Evolutionary conservation across 2,113 vertebrate genomes (phyloP).

Genomic region (Chamaea fasciata): DNA sequence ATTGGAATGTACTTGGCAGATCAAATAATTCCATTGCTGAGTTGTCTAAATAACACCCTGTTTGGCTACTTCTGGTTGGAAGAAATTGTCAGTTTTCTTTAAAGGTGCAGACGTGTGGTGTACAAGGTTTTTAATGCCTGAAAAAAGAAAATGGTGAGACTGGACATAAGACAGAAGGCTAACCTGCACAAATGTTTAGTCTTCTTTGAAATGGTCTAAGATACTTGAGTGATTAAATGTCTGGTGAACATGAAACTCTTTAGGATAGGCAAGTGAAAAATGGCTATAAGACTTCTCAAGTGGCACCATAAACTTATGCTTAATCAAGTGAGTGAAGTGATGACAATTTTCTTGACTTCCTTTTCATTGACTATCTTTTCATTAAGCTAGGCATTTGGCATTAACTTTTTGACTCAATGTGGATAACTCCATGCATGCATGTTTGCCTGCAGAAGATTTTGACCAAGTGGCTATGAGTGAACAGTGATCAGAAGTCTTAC

Average conservation of each 20-base stretch:
- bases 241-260: background rate
- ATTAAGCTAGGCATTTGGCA: background rate
- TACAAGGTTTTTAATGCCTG: background rate
- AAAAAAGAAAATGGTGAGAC: background rate
- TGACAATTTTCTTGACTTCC: background rate
- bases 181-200: background rate
- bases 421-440: background rate
- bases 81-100: background rate
- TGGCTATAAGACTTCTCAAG: background rate
- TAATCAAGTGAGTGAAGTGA: background rate
- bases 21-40: background rate
- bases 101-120: background rate
- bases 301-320: background rate
- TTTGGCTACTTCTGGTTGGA: background rate
- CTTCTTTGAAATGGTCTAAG: background rate
- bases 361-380: background rate
- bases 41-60: background rate
- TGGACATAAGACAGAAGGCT: background rate
- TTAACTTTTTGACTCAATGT: background rate
- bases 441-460: background rate
- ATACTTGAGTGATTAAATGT: background rate
- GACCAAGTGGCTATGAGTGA: background rate
- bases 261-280: background rate
- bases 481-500: background rate
- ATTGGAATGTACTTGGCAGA: background rate